Evolutionary conservation across 2,888 invertebrate genomes (phyloP), one percentile per base, ranked within the genome.

Genomic region (Aporophyla nigra): DNA sequence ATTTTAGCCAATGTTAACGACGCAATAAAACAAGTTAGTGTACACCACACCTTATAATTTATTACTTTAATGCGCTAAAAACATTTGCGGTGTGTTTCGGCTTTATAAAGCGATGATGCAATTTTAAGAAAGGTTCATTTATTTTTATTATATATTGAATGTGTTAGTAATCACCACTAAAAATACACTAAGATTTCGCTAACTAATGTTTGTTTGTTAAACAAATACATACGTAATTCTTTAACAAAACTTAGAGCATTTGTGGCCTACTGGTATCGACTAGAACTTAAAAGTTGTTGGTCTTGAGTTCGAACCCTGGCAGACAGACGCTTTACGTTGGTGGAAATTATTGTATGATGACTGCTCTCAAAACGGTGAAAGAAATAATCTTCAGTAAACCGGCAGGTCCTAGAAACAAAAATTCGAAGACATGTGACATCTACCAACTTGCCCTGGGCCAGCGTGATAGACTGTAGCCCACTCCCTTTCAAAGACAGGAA

Each of bases 91-190:
- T 51, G 27, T 24, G n/a, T 59, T 79, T 68, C 3, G 43, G 54
- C 62, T 62, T 58, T 61, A 43, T 69, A 49, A 21, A 43, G 24
- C 24, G 74, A 74, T 88, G 80, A 80, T 80, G 86, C 65, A 80
- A 88, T 78, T 71, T 76, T 83, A 76, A 67, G 81, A 84, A 83
- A 84, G 61, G 63, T 71, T 27, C 71, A 58, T 71, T 75, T 73
- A 69, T 68, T 43, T 19, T 24, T 70, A 14, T 16, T 63, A 51
- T 63, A 51, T 68, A 80, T 67, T 68, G 71, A 67, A 74, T 43
- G 21, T 54, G n/a, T 51, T 59, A 40, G 19, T 74, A 77, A 80
- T 84, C 76, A 80, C 43, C 24, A 51, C 46, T 80, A 56, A 74
- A 85, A 86, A 77, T 71, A 71, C 0, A 73, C 19, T 27, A 53